Conservation (phyloP, 2,888 invertebrate genomes). For the Caenorhabditis angaria region DNA sequence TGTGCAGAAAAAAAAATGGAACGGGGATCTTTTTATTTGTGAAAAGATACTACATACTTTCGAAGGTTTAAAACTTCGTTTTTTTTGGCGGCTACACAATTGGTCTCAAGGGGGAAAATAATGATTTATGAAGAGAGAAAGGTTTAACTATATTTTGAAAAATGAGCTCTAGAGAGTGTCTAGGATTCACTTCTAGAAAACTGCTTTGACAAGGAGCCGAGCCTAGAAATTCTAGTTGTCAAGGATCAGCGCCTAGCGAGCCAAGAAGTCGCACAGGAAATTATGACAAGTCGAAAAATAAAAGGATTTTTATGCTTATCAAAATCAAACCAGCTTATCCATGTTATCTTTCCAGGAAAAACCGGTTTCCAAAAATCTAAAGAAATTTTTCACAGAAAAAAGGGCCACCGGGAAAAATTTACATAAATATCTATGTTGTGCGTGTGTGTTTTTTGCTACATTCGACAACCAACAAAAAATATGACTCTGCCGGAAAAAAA, state of each 20-base stretch:
- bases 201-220: background rate
- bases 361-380: no score
- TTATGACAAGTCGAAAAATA: no score
- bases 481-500: background rate
- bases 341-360: no score
- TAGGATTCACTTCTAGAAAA: no score
- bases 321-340: no score
- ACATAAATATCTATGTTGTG: no score
- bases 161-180: background rate
- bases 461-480: background rate
- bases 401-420: background rate
- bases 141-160: background rate
- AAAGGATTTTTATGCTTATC: no score
- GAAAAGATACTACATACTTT: background rate
- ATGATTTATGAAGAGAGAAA: background rate
- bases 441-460: background rate
- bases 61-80: background rate
- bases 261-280: no score
- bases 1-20: background rate
- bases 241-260: no score
- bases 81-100: background rate
- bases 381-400: background rate
- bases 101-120: background rate
- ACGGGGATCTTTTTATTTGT: no score
- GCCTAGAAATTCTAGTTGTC: no score